These are phyloP conservation scores for Agonum fuliginosum DNA, from an alignment of 2,888 invertebrate species.

Conservation along the genomic window DNA sequence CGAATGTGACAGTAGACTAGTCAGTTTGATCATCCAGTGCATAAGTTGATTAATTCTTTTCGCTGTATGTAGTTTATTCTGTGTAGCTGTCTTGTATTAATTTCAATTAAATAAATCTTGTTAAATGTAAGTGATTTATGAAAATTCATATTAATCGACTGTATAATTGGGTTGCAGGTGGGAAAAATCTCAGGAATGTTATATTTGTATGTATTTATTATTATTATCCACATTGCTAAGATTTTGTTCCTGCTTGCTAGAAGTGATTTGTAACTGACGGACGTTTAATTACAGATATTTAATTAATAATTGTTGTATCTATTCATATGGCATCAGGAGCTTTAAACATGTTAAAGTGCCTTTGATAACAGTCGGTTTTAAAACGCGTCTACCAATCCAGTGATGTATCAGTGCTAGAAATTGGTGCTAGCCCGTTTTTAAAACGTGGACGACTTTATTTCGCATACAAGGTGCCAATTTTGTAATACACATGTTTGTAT, in stretches of 20 bases:
- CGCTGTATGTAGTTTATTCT: constrained; percentile 24
- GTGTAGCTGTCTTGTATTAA: constrained; percentile 22
- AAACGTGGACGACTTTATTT: background rate
- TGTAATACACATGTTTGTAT: constrained; percentile 19
- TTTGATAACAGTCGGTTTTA: constrained; percentile 30
- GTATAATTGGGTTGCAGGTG: constrained; percentile 12
- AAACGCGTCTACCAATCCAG: constrained; percentile 29
- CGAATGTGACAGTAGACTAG: constrained; percentile 58
- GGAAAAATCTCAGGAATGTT: constrained; percentile 11
- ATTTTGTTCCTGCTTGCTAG: constrained; percentile 11
- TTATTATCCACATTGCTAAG: constrained; percentile 26
- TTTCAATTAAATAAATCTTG: constrained; percentile 31
- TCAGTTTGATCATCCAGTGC: constrained; percentile 56
- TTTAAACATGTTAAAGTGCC: constrained; percentile 46
- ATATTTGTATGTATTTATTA: constrained; percentile 27
- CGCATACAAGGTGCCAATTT: constrained; percentile 51
- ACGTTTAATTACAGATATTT: constrained; percentile 35
- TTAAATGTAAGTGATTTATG: constrained; percentile 7
- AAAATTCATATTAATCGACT: constrained; percentile 21
- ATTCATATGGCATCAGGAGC: constrained; percentile 40
- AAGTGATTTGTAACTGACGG: constrained; percentile 13
- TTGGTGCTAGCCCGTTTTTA: constrained; percentile 43
- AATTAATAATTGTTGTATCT: background rate
- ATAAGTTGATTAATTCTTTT: constrained; percentile 31
- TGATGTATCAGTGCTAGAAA: constrained; percentile 54